These are phyloP conservation scores for Copidosoma aretas DNA, from an alignment of 2,888 invertebrate species.

Conservation along the genomic window DNA sequence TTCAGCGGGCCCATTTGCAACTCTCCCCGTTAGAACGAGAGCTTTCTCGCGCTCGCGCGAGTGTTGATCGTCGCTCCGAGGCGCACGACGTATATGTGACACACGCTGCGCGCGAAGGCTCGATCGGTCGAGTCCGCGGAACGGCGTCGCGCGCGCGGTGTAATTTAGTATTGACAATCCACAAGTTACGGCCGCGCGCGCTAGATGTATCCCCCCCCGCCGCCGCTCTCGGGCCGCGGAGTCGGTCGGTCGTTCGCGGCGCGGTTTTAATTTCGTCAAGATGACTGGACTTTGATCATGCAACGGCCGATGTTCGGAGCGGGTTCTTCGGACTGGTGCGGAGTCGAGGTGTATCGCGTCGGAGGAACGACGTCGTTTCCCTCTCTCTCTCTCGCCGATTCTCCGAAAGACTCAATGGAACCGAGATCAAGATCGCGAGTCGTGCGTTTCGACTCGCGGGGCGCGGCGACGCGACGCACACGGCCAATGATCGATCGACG, in stretches of 20 bases:
- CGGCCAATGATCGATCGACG: conserved; percentile 49
- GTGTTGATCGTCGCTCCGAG: too few relatives aligned
- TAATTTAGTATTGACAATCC: conserved; percentile 12
- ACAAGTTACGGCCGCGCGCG: conserved; percentile 43
- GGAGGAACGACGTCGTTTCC: background rate
- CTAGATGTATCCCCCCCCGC: too few relatives aligned
- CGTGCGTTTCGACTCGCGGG: conserved; percentile 31
- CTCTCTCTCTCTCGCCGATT: conserved; percentile 16
- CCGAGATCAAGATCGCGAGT: conserved; percentile 49
- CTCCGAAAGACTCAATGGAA: conserved; percentile 43
- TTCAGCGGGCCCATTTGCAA: conserved; percentile 11
- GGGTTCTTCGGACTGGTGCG: too few relatives aligned
- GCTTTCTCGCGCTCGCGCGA: too few relatives aligned
- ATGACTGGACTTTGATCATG: background rate
- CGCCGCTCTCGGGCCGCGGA: background rate
- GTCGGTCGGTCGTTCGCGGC: conserved; percentile 18
- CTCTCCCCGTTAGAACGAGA: too few relatives aligned
- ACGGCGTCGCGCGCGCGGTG: background rate
- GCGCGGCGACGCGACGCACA: conserved; percentile 25
- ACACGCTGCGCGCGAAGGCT: background rate
- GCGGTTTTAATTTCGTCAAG: background rate
- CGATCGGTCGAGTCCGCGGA: conserved; percentile 20
- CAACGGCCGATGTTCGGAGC: background rate
- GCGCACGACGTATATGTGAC: too few relatives aligned
- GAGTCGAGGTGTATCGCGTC: too few relatives aligned